Percentiles rank a stretch among this genome's conserved stretches.
These are phyloP conservation scores for Bombus polaris DNA, from an alignment of 1,140 invertebrate genomes.

Conservation along the genomic window DNA sequence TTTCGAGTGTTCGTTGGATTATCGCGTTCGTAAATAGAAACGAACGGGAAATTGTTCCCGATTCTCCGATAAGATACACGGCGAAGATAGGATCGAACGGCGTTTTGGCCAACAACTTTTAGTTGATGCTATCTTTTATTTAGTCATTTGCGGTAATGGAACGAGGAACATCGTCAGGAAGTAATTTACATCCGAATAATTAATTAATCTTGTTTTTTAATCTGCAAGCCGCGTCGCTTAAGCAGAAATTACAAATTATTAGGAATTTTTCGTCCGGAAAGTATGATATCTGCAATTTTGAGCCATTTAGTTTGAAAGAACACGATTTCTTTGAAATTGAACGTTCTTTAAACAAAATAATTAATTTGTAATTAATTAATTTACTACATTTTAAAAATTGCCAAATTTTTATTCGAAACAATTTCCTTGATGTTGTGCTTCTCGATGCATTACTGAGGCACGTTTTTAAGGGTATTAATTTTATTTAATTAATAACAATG, in stretches of 20 bases:
- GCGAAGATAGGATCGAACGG: conserved; percentile 34
- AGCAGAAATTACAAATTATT: not conserved
- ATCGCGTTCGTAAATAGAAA: conserved; percentile 55
- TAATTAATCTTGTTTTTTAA: not conserved
- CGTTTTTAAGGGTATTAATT: too few species aligned
- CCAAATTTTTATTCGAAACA: not conserved
- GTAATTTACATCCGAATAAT: not conserved
- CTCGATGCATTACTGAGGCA: too few species aligned
- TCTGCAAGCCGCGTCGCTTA: not conserved
- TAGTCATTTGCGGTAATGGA: not conserved
- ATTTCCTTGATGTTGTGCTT: not conserved
- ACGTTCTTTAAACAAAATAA: not conserved
- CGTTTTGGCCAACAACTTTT: not conserved
- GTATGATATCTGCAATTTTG: not conserved
- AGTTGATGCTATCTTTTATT: not conserved
- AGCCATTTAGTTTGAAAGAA: not conserved
- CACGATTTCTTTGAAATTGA: too few species aligned
- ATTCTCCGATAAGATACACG: conserved; percentile 30
- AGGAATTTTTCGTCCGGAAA: not conserved
- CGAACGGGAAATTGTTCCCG: conserved; percentile 24
- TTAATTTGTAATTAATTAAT: not conserved
- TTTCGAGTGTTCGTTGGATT: conserved; percentile 40
- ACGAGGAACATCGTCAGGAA: not conserved
- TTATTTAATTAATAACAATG: too few species aligned
- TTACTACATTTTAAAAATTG: not conserved